Conservation (phyloP, 2,113 vertebrate genomes). For the Crypturellus undulatus region DNA sequence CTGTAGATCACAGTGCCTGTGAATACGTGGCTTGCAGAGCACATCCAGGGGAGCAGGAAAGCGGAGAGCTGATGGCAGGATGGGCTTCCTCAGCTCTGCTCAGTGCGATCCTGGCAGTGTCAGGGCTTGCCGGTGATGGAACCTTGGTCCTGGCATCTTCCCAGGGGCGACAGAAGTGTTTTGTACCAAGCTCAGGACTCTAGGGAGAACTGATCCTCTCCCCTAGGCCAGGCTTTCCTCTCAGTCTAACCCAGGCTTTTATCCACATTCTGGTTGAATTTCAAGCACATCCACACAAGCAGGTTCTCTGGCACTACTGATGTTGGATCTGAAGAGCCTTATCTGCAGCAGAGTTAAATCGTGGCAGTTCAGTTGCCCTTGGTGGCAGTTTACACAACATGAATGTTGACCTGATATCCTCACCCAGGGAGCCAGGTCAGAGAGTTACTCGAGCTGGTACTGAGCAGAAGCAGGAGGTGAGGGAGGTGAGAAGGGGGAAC, state of each 20-base stretch:
- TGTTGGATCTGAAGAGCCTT: background rate
- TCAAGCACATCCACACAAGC: background rate
- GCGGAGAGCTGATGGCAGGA: background rate
- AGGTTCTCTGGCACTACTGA: background rate
- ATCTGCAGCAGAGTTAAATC: background rate
- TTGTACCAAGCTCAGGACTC: background rate
- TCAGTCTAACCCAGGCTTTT: rapidly evolving
- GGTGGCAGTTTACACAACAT: background rate
- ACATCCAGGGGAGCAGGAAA: background rate
- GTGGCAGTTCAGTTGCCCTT: background rate
- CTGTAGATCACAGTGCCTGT: background rate
- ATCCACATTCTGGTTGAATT: background rate
- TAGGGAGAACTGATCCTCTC: background rate
- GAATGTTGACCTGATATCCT: background rate
- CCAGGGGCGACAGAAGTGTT: background rate
- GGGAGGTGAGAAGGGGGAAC: background rate
- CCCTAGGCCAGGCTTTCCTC: background rate
- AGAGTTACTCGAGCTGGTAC: background rate
- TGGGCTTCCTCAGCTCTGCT: background rate
- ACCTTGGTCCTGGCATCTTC: background rate
- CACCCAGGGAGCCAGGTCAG: background rate
- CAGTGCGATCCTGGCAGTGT: background rate
- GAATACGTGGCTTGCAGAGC: background rate
- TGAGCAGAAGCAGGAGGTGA: background rate
- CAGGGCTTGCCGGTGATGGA: background rate